A percentile compares a stretch with the other conserved stretches of the same genome.
phyloP scores from a whole-genome alignment of 2,888 invertebrate genomes.

The Odontothrips loti region DNA sequence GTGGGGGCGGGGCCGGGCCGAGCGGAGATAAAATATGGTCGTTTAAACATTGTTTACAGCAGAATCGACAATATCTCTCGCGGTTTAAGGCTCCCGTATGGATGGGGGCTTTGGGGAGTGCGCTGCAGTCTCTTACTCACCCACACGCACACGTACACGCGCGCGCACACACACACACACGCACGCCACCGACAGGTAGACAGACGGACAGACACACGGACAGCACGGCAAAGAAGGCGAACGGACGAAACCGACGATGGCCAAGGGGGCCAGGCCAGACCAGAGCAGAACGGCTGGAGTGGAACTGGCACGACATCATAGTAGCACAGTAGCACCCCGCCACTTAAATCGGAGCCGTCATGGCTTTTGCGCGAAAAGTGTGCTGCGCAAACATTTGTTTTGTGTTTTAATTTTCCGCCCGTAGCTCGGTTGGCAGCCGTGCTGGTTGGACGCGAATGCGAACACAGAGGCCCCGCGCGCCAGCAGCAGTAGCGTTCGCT shows the following conservation, averaged over 20 bases:
- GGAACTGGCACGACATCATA: neutral
- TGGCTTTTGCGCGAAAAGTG: neutral
- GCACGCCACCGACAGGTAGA: neutral
- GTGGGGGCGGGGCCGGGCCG: neutral
- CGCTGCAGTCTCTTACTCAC: neutral
- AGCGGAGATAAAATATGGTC: neutral
- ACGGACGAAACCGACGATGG: neutral
- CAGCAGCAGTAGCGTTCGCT: neutral
- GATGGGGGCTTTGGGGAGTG: too few species aligned
- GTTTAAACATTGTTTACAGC: slow-evolving; percentile 17
- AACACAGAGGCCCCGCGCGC: too few species aligned
- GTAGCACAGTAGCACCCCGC: neutral
- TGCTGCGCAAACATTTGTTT: neutral
- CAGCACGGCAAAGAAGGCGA: too few species aligned
- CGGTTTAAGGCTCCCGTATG: neutral
- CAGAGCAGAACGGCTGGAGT: too few species aligned
- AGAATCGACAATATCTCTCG: slow-evolving; percentile 3
- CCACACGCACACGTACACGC: neutral
- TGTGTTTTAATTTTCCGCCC: slow-evolving; percentile 23
- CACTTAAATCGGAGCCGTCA: neutral
- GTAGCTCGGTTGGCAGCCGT: neutral
- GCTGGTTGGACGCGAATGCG: neutral
- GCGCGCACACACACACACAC: neutral
- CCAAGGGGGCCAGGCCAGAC: neutral
- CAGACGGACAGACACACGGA: neutral